These are phyloP conservation scores for Drosophila auraria DNA, from an alignment of 1,140 invertebrate species.

Conservation along the genomic window DNA sequence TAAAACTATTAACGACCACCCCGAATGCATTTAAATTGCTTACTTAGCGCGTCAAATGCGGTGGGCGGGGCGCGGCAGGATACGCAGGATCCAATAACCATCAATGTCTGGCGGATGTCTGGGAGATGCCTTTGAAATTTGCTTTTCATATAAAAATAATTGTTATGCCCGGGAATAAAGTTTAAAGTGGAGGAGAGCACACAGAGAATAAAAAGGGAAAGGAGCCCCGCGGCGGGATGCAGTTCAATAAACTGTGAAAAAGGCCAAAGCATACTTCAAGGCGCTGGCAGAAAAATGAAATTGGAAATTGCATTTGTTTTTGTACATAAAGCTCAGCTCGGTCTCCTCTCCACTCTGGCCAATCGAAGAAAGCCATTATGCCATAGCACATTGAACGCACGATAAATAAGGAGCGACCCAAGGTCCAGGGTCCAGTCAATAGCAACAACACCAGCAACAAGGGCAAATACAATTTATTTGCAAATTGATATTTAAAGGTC, in stretches of 20 bases:
- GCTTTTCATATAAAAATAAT: conserved; percentile 53
- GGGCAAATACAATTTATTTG: conserved; percentile 79
- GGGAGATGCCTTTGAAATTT: conserved; percentile 55
- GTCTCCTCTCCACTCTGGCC: conserved; percentile 32
- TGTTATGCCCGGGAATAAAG: conserved; percentile 52
- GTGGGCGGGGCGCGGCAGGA: conserved; percentile 26
- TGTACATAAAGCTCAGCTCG: conserved; percentile 19
- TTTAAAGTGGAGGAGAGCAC: conserved; percentile 30
- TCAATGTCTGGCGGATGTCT: conserved; percentile 50
- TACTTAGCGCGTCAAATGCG: conserved; percentile 46
- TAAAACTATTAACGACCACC: conserved; percentile 75
- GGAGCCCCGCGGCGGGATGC: conserved; percentile 37
- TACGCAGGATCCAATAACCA: conserved; percentile 46
- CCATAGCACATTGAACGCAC: conserved; percentile 72
- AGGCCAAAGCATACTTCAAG: conserved; percentile 62
- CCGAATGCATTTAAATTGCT: conserved; percentile 78
- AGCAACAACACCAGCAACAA: conserved; percentile 41
- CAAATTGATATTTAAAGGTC: conserved; percentile 83
- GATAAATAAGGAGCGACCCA: conserved; percentile 61
- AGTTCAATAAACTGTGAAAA: conserved; percentile 75
- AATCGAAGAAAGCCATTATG: conserved; percentile 79
- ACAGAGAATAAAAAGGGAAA: conserved; percentile 17
- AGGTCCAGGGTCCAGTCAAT: conserved; percentile 22
- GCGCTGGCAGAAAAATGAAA: conserved; percentile 50
- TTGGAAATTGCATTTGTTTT: conserved; percentile 69